Evolutionary conservation across 2,797 vertebrate genomes (phyloP).

Genomic region (Scomberomorus guttatus): DNA sequence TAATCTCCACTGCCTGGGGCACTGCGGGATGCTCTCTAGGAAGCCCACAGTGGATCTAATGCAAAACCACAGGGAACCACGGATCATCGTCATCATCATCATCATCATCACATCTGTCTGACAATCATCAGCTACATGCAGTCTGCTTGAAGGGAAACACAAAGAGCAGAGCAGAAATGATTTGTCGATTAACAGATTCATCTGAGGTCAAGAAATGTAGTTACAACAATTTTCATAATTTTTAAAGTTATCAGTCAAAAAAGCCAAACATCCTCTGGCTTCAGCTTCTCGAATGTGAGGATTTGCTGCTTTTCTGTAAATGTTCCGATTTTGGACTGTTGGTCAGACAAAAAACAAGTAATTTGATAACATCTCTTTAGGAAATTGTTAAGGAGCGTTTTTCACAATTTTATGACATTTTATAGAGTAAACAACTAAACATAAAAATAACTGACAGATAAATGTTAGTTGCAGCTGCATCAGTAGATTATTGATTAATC

Average conservation of each 20-base stretch:
- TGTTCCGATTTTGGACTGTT: neutral
- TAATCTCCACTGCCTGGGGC: conserved; percentile 54
- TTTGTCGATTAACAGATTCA: neutral
- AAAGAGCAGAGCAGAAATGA: neutral
- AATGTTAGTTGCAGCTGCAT: neutral
- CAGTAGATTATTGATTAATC: neutral
- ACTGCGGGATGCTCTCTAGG: conserved; percentile 55
- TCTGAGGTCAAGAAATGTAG: neutral
- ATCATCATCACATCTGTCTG: conserved; percentile 48
- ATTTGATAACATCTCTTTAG: neutral
- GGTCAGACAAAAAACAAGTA: neutral
- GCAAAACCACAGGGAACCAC: conserved; percentile 48
- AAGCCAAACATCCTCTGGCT: neutral
- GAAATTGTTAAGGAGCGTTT: neutral
- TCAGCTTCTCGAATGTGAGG: neutral
- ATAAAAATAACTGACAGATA: neutral
- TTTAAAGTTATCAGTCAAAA: neutral
- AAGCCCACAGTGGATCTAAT: conserved; percentile 56
- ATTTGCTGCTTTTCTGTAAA: neutral
- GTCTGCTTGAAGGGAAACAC: neutral
- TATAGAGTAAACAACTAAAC: neutral
- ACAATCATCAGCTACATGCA: conserved; percentile 25
- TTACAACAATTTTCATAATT: neutral
- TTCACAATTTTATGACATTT: too few species aligned
- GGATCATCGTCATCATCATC: conserved; percentile 48